A percentile compares a stretch with the other conserved stretches of the same genome.
Conservation (phyloP, 2,888 invertebrate genomes). For the Heteromurus nitidus region DNA sequence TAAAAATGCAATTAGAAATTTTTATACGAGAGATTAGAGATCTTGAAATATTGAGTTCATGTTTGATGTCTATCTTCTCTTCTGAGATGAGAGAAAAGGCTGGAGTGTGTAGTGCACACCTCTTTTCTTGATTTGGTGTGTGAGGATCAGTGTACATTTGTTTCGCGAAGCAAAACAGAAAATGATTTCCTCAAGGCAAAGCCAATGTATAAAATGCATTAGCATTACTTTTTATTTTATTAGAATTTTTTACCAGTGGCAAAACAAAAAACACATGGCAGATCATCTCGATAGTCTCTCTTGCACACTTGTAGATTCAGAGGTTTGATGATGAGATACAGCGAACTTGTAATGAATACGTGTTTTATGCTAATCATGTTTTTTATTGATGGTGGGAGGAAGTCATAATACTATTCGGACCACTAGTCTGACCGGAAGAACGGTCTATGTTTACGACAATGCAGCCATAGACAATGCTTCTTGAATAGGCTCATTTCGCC, state of each 20-base stretch:
- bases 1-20: slow-evolving; percentile 9
- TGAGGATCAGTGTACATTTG: no score
- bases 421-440: slow-evolving; percentile 2
- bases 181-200: slow-evolving; percentile 23
- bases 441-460: neutral
- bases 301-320: neutral
- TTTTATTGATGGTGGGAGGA: slow-evolving; percentile 23
- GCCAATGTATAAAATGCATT: slow-evolving; percentile 23
- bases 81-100: neutral
- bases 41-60: no score
- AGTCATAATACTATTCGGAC: slow-evolving; percentile 13
- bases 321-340: neutral
- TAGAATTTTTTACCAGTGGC: neutral
- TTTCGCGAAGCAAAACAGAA: neutral
- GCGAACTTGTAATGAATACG: neutral
- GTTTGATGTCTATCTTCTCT: no score
- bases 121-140: slow-evolving; percentile 1
- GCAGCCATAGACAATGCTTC: slow-evolving; percentile 9
- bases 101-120: neutral
- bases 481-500: neutral
- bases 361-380: slow-evolving; percentile 15
- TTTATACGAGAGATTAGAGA: neutral
- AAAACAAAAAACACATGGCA: slow-evolving; percentile 7
- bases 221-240: neutral
- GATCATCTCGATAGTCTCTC: slow-evolving; percentile 12